Evolutionary conservation across 2,797 vertebrate species (phyloP), one percentile per base, ranked within the genome.

Genomic region (Micromesistius poutassou): DNA sequence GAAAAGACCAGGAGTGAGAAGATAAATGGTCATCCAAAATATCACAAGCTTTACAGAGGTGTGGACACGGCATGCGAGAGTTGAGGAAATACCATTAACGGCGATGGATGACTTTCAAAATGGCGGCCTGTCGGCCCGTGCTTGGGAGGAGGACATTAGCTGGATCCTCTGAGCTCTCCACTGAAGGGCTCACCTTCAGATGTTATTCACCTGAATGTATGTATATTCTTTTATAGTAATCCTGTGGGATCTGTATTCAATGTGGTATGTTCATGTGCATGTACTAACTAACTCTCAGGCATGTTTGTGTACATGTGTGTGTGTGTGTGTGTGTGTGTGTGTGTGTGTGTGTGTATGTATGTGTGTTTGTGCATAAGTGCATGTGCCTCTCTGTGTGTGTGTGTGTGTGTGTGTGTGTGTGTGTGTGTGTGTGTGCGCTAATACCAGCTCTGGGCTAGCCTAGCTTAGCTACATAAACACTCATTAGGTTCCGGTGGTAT

Each of bases 401-500:
- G 66, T 68, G 66, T 68, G 66, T 68, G 66, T 68, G 22, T 68
- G 66, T 25, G 66, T 68, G 66, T 42, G 75, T 76, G 55, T 70
- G 75, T 40, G 38, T 40, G 38, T 42, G 40, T 42, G 66, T 76
- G 30, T 31, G 16, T 71, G 36, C 30, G 35, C 25, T 40, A 40
- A 40, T 40, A 40, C 22, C 78, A 80, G 83, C 76, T 36, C 13
- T 78, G 66, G 73, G 74, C 81, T 80, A 72, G 72, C 83, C 83
- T 80, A 87, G 85, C 88, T 88, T 86, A 79, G 87, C 80, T 85
- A 90, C 87, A 86, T 87, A 88, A 90, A 89, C 87, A 86, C 81
- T 78, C 82, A 91, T 93, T 93, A 94, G 93, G 93, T 85, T 88
- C 88, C 35, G 68, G 75, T 76, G 75, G 85, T 89, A 91, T 92